phyloP scores from a whole-genome alignment of 2,888 invertebrate species.

The Allygus modestus region DNA sequence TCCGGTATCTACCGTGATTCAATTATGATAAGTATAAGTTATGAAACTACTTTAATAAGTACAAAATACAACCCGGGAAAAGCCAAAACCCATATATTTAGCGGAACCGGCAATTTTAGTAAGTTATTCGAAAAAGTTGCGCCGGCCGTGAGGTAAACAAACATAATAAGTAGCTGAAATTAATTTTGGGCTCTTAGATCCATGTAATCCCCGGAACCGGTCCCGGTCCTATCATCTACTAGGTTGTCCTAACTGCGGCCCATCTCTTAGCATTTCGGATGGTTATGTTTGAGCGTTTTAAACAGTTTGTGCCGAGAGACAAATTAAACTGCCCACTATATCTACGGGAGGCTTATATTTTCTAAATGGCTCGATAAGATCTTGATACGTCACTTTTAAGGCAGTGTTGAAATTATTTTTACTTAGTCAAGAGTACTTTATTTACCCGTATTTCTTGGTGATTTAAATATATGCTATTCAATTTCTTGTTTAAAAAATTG shows the following conservation, averaged over 20 bases:
- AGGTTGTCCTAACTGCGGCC: not conserved
- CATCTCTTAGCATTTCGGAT: not conserved
- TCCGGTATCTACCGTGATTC: slow-evolving; percentile 24
- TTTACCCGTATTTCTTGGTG: no score
- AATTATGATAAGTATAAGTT: slow-evolving; percentile 49
- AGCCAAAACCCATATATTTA: slow-evolving; percentile 29
- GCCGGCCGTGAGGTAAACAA: slow-evolving; percentile 18
- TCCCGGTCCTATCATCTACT: not conserved
- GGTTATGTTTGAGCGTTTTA: slow-evolving; percentile 17
- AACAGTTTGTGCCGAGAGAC: not conserved
- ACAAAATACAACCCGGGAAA: slow-evolving; percentile 27
- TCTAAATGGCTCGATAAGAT: no score
- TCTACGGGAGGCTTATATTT: not conserved
- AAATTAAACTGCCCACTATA: not conserved
- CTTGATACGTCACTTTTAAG: no score
- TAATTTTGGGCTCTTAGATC: slow-evolving; percentile 41
- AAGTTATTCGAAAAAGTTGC: slow-evolving; percentile 19
- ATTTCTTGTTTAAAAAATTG: no score
- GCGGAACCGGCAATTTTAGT: slow-evolving; percentile 28
- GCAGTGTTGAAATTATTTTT: no score
- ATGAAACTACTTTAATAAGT: slow-evolving; percentile 38
- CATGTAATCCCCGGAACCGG: slow-evolving; percentile 10
- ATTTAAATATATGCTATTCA: no score
- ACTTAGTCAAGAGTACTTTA: no score
- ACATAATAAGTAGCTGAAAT: slow-evolving; percentile 38